phyloP scores from a whole-genome alignment of 1,140 invertebrate species.

The Sitophilus oryzae region DNA sequence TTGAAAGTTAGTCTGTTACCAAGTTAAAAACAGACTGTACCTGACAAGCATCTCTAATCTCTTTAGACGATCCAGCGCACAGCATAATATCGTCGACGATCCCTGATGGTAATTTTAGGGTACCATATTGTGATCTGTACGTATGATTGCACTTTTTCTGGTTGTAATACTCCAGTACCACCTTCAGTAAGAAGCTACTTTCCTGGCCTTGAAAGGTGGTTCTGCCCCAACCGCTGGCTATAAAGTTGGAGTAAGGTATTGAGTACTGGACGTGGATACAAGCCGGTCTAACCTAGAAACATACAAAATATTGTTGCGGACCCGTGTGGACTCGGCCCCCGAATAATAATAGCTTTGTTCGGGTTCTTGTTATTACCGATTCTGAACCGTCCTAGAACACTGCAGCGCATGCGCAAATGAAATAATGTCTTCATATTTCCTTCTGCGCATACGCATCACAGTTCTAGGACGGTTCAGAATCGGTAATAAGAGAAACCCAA shows the following conservation, averaged over 20 bases:
- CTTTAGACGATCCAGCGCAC: slow-evolving; percentile 57
- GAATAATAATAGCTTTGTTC: no score
- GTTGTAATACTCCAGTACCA: slow-evolving; percentile 42
- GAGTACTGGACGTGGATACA: slow-evolving; percentile 49
- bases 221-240: slow-evolving; percentile 35
- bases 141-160: slow-evolving; percentile 29
- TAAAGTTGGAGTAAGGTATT: slow-evolving; percentile 15
- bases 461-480: no score
- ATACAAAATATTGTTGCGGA: no score
- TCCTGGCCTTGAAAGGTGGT: slow-evolving; percentile 40
- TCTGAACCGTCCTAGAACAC: no score
- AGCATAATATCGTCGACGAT: slow-evolving; percentile 50
- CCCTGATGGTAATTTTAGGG: slow-evolving; percentile 11
- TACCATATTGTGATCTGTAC: slow-evolving; percentile 37
- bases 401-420: no score
- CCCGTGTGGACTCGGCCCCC: no score
- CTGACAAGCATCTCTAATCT: slow-evolving; percentile 45
- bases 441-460: no score
- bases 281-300: slow-evolving; percentile 51
- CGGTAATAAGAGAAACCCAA: no score
- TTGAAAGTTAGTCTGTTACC: no score
- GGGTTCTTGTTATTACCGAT: no score
- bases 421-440: no score
- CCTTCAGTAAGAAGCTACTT: slow-evolving; percentile 49
- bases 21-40: no score